Evolutionary conservation across 2,888 invertebrate species (phyloP).

Genomic region (Sicus ferrugineus): DNA sequence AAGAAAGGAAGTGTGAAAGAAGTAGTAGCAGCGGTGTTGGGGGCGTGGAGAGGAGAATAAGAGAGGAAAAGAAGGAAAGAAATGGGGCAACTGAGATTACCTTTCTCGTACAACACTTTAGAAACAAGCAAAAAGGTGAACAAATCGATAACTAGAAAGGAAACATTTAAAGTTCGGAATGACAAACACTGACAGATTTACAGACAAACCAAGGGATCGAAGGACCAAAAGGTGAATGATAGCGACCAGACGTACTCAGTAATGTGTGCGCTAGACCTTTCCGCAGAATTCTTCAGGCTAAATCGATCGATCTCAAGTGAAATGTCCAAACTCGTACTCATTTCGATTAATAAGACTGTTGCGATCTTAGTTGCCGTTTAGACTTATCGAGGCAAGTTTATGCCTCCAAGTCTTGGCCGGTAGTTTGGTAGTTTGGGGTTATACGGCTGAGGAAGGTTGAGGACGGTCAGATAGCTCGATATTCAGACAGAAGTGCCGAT

Average conservation of each 20-base stretch:
- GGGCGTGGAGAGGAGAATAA: not conserved
- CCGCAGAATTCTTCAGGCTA: not conserved
- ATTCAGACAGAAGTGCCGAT: not conserved
- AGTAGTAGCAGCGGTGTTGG: not conserved
- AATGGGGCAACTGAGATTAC: not conserved
- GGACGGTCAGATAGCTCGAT: not conserved
- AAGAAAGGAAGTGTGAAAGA: not conserved
- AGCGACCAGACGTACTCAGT: too few relatives aligned
- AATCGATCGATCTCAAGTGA: too few relatives aligned
- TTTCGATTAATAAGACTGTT: too few relatives aligned
- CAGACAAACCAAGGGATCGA: not conserved
- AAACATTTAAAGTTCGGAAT: not conserved
- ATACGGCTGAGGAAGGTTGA: constrained; percentile 15
- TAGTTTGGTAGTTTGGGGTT: too few relatives aligned
- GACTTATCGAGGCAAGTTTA: not conserved
- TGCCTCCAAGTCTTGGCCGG: too few relatives aligned
- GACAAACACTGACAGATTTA: not conserved
- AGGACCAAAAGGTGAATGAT: not conserved
- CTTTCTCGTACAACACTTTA: too few relatives aligned
- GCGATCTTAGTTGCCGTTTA: too few relatives aligned
- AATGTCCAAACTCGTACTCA: too few relatives aligned
- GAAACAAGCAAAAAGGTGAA: too few relatives aligned
- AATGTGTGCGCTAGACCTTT: too few relatives aligned
- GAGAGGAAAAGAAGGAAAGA: not conserved
- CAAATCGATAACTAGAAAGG: too few relatives aligned